Evolutionary conservation across 1,140 invertebrate genomes (phyloP), one percentile per base, ranked within the genome.

Genomic region (Drosophila nasuta): DNA sequence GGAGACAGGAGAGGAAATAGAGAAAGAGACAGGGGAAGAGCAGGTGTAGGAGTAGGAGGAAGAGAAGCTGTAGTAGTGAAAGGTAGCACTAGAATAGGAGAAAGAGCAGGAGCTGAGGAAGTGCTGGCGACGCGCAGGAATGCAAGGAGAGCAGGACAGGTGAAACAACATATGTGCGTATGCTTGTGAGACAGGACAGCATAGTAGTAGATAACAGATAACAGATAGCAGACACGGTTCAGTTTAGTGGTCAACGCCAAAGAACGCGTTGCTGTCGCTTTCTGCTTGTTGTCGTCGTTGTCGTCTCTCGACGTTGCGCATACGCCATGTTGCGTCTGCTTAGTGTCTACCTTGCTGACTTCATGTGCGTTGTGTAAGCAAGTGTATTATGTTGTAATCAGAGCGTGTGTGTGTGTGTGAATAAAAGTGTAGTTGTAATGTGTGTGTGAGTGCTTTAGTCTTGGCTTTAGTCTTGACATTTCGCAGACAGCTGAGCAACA

Each of bases 261-360:
- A n/a, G 38, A 41, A 25, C 46, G 56, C 54, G 28, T 3, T 38
- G 35, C 35, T 7, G 35, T 10, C 10, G 35, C 35, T 7, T 7
- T 15, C 17, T 15, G 17, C 35, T 38, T 8, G 2, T 49, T 49
- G 48, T 49, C 20, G 48, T 48, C 17, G 3, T 17, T 20, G 20
- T 49, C 5, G 5, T 33, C 38, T 8, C 38, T 41, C 8, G 65
- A 64, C 51, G 76, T 77, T 73, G 60, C 67, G 58, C 76, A 68
- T 83, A 66, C 72, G 81, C 66, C 72, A 80, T 67, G 81, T 86
- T 81, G 81, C 70, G 81, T 83, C 81, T 83, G 81, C 82, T 83
- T 85, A 85, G 68, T 81, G 81, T 81, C 77, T 77, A 77, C 77
- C 35, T 28, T 13, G 13, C 7, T 3, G 45, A 49, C 13, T 20